Base-by-base conservation (phyloP, 2,797 vertebrate species). In the Cyprinella venusta region DNA sequence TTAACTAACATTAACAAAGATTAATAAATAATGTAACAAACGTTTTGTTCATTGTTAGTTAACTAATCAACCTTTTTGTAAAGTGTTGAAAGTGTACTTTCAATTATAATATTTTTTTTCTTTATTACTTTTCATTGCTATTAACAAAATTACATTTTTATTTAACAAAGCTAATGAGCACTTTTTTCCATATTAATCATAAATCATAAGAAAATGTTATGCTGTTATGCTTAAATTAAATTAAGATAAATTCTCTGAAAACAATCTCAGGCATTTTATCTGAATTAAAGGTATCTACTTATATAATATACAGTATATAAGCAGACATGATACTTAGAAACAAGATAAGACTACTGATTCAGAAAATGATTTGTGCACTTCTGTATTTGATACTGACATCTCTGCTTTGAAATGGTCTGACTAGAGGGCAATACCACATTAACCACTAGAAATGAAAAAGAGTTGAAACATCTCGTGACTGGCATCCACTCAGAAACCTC, bases 51-150 rank as follows among this genome's bases (percentile, higher is more conserved):
- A 45, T 45, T 5, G 42, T 45, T 45, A 45, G 42, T 45, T 40
- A 40, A 8, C 8, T 40, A 45, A 45, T 45, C n/a, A n/a, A n/a
- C n/a, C 2, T 42, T 42, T 10, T 42, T 42, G 10, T 42, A 42
- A 45, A 45, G 45, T 45, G 12, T 45, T 45, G 15, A 1, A 15
- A 5, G 15, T 45, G 15, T 45, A 45, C 12, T 45, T 45, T 45
- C 12, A 45, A 45, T 45, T 15, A 45, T 15, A 15, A 15, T 4
- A 0, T 0, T 0, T 45, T 45, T 12, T 45, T 15, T 45, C 12
- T 45, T 15, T 15, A 45, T 45, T 45, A 45, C 45, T 45, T 56
- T 56, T 56, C 54, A 56, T n/a, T n/a, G 21, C 8, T 10, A n/a
- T 56, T 10, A 56, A n/a, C 19, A 54, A 54, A 21, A 8, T 54